These are phyloP conservation scores for Okamejei kenojei DNA, from an alignment of 2,797 vertebrate genomes.

Conservation along the genomic window DNA sequence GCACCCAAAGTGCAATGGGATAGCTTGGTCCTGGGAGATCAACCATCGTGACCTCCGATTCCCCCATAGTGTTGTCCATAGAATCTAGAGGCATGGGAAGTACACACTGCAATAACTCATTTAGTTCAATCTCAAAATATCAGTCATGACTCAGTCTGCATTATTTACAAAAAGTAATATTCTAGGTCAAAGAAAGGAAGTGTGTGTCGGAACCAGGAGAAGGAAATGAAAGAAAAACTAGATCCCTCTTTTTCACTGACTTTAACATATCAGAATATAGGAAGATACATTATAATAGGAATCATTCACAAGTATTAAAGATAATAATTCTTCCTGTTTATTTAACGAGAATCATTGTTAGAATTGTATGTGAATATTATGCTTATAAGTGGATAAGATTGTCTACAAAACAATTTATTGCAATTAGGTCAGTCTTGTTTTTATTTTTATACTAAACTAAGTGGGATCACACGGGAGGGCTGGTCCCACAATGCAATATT, in stretches of 20 bases:
- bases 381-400: neutral
- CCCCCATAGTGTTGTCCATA: too few species aligned
- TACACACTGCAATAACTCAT: neutral
- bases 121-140: conserved; percentile 10
- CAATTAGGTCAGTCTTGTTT: neutral
- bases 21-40: too few species aligned
- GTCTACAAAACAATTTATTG: neutral
- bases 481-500: too few species aligned
- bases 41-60: too few species aligned
- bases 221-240: neutral
- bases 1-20: too few species aligned
- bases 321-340: neutral
- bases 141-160: neutral
- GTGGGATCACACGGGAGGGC: too few species aligned
- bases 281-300: neutral
- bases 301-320: neutral
- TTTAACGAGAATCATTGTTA: too few species aligned
- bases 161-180: too few species aligned
- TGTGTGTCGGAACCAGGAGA: neutral
- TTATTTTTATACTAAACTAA: neutral
- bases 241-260: neutral
- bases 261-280: neutral
- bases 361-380: neutral
- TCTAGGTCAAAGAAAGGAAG: too few species aligned
- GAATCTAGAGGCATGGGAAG: too few species aligned